Conservation (phyloP, 2,113 vertebrate genomes). For the Notothenia coriiceps region DNA sequence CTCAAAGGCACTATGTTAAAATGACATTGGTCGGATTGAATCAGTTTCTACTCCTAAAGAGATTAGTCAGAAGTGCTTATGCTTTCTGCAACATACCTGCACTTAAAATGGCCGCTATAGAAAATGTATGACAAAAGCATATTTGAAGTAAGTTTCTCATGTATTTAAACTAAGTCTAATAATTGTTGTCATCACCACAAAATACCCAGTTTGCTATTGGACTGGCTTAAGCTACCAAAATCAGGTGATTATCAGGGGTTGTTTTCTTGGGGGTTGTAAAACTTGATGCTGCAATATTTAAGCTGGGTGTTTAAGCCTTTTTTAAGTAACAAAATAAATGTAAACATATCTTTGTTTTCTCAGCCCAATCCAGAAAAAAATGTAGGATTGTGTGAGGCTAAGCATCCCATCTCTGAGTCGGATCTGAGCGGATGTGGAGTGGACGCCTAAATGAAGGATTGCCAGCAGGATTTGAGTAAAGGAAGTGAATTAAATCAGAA, state of each 20-base stretch:
- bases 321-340: conserved; percentile 28
- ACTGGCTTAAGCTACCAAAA: not conserved
- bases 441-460: not conserved
- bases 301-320: conserved; percentile 7
- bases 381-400: not conserved
- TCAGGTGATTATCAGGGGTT: not conserved
- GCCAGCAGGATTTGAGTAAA: not conserved
- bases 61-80: not conserved
- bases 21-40: not conserved
- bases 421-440: not conserved
- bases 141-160: not conserved
- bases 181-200: not conserved
- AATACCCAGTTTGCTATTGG: not conserved
- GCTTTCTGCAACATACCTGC: not conserved
- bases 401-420: too few relatives aligned
- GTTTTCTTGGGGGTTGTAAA: not conserved
- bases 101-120: not conserved
- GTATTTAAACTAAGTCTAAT: not conserved
- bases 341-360: conserved; percentile 16
- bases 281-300: conserved; percentile 4
- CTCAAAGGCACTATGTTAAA: not conserved
- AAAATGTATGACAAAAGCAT: too few relatives aligned
- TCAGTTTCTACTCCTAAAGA: not conserved
- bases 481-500: not conserved
- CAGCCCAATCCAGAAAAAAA: conserved; percentile 12